Percentiles rank a stretch among this genome's conserved stretches.
These are phyloP conservation scores for Gobio occitaniae DNA, from an alignment of 2,797 vertebrate species.

Conservation along the genomic window DNA sequence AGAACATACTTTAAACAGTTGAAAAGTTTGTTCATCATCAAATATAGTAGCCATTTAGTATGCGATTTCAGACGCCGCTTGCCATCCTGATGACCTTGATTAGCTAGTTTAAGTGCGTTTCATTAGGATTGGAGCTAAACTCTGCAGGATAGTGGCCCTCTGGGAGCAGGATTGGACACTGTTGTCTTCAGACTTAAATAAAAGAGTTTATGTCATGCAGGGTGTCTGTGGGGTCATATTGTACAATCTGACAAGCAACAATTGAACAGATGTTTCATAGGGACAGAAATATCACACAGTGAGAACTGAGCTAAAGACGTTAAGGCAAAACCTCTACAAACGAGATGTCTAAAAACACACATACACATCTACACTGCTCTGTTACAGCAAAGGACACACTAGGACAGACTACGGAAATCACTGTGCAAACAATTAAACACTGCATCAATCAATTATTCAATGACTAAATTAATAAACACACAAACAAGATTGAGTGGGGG, in stretches of 20 bases:
- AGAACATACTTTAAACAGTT: background rate
- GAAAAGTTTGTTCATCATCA: background rate
- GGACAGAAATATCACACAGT: background rate
- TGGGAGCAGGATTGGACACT: background rate
- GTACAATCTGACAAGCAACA: constrained; percentile 11
- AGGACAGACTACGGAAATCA: constrained; percentile 51
- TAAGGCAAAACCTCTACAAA: background rate
- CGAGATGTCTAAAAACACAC: background rate
- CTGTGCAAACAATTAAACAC: constrained; percentile 22
- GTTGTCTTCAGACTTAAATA: background rate
- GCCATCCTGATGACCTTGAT: background rate
- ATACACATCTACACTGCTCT: constrained; percentile 1
- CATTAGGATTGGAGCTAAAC: background rate
- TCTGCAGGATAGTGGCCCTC: background rate
- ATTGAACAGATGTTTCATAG: background rate
- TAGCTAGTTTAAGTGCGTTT: background rate
- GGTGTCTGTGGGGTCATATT: background rate
- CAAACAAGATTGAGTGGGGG: constrained; percentile 22
- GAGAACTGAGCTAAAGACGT: background rate
- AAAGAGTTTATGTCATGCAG: background rate
- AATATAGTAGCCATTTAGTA: background rate
- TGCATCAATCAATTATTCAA: constrained; percentile 29
- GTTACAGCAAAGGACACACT: constrained; percentile 22
- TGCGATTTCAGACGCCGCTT: background rate
- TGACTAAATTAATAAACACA: constrained; percentile 29